Base-by-base conservation (phyloP, 2,797 vertebrate genomes). In the Poeciliopsis paucimaculata region DNA sequence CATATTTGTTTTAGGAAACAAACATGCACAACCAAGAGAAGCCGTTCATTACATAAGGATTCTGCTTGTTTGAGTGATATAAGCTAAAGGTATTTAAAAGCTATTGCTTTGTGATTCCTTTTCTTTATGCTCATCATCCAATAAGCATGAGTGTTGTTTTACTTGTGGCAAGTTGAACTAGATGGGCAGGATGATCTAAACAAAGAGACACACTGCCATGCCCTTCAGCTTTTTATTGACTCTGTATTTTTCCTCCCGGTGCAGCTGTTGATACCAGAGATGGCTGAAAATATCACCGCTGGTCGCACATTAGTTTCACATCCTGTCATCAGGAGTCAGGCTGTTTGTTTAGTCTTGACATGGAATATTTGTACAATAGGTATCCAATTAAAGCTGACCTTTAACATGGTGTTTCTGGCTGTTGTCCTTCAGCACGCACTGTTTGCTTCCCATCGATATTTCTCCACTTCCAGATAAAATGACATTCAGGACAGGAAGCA, bases 361-460 rank as follows among this genome's bases (percentile, higher is more conserved):
- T 84, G 82, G 70, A 81, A 80, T 82, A 89, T 87, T 86, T 82
- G 84, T 85, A 89, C 28, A 82, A 91, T 83, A 73, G 81, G 82
- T 83, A 78, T 89, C 78, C 87, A 90, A 92, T 94, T 91, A 90
- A 93, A 91, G 72, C 18, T 92, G 93, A 91, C 92, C 93, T 93
- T 94, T 92, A 90, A 75, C 84, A 34, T 49, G 82, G 83, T 73
- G 77, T 72, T 64, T 90, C 79, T 78, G 84, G 90, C 83, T 41
- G 0, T 20, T 73, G 75, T 72, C 75, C 77, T 89, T 87, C 88
- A 79, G 31, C 83, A 76, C 60, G 49, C 34, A 2, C 77, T 7
- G 78, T 79, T 85, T 62, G 82, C 71, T 80, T 81, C 83, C 83
- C 84, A 83, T 87, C 76, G 28, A 85, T 87, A 82, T 34, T 39